A percentile compares a stretch with the other conserved stretches of the same genome.
phyloP scores from a whole-genome alignment of 2,888 invertebrate genomes.

The Eubasilissa splendida region DNA sequence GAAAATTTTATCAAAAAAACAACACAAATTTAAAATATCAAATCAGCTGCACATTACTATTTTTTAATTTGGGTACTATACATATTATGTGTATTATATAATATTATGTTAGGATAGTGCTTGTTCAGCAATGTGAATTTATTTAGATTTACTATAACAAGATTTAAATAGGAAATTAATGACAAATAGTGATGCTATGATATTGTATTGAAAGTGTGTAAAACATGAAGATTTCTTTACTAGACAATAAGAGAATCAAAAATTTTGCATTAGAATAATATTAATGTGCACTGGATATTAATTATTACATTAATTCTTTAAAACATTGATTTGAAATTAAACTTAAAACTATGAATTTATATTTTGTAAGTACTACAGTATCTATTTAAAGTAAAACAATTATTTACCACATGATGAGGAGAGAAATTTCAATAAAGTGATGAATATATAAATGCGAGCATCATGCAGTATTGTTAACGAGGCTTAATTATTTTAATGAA shows the following conservation, averaged over 20 bases:
- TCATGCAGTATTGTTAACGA: no score
- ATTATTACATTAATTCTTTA: not conserved
- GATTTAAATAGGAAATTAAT: not conserved
- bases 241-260: no score
- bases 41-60: constrained; percentile 4
- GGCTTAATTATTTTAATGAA: no score
- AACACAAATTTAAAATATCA: constrained; percentile 4
- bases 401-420: no score
- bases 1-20: constrained; percentile 7
- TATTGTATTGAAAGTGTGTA: not conserved
- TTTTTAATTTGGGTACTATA: not conserved
- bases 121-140: not conserved
- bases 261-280: no score
- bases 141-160: not conserved
- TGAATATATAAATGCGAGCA: no score
- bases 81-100: not conserved
- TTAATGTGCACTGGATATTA: no score
- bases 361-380: not conserved
- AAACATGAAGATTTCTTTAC: not conserved
- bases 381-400: no score
- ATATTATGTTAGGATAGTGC: not conserved
- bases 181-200: not conserved
- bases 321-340: not conserved
- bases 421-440: no score
- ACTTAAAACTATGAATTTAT: not conserved